These are phyloP conservation scores for Eunapius fragilis DNA, from an alignment of 37 sponge, comb jelly and placozoan species.

Conservation along the genomic window DNA sequence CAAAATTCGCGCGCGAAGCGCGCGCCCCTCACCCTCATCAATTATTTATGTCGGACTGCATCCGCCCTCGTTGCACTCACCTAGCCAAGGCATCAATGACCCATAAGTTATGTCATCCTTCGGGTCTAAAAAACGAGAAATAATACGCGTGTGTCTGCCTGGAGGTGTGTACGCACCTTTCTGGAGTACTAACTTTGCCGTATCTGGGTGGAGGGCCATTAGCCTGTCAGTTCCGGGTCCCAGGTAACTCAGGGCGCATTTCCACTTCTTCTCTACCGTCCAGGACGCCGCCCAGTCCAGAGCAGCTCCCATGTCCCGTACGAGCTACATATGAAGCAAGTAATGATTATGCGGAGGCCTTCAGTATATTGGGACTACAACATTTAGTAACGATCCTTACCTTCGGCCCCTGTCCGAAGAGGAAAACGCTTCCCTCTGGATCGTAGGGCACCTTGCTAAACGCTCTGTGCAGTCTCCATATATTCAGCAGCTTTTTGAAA, in stretches of 20 bases:
- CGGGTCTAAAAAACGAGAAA: not conserved
- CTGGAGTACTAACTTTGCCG: slow-evolving; percentile 18
- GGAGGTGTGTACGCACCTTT: slow-evolving; percentile 29
- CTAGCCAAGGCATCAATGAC: not conserved
- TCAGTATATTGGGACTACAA: too few relatives aligned
- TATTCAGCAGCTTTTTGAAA: not conserved
- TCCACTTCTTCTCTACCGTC: not conserved
- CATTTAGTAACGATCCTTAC: not conserved
- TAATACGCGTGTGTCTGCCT: not conserved
- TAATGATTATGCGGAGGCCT: not conserved
- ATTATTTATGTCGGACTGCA: too few relatives aligned
- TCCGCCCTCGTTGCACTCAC: too few relatives aligned
- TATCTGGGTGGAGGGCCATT: slow-evolving; percentile 37
- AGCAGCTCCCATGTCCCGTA: slow-evolving; percentile 35
- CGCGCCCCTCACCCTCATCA: too few relatives aligned
- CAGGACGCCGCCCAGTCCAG: slow-evolving; percentile 13
- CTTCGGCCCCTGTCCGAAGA: slow-evolving; percentile 52
- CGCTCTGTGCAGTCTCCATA: slow-evolving; percentile 27
- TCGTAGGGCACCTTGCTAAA: slow-evolving; percentile 37
- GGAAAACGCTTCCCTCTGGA: slow-evolving; percentile 15
- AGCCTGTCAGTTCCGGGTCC: slow-evolving; percentile 26
- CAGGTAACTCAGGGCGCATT: not conserved
- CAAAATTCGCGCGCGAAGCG: too few relatives aligned
- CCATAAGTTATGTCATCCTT: not conserved
- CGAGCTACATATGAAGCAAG: not conserved